Base-by-base conservation (phyloP, 2,113 vertebrate species). In the Nematolebias whitei region DNA sequence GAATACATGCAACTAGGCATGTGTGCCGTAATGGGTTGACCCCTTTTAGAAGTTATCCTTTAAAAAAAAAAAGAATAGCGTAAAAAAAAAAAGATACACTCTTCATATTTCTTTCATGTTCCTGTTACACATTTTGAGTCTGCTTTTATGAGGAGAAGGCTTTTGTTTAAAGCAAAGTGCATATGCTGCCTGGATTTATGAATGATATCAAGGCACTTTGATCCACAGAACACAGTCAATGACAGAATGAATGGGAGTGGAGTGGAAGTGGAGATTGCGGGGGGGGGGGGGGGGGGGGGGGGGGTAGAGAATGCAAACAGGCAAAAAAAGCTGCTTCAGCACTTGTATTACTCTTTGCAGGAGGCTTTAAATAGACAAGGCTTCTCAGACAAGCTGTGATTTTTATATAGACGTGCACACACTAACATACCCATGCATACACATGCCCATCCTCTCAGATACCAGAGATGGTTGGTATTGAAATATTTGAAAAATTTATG, bases 311-410 rank as follows among this genome's bases (percentile, higher is more conserved):
- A 65, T 32, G 58, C 55, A 76, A 66, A 29, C 76, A 60, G 44
- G 59, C 51, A n/a, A 51, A 83, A 88, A 87, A 32, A 80, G 88
- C 79, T 79, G 69, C n/a, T 71, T 93, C 91, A 91, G 90, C 91
- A 87, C 79, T 84, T 47, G 29, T 54, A 49, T 78, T 83, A 74
- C 62, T n/a, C 52, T 50, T 68, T 85, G 63, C 58, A 54, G 65
- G 53, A 32, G n/a, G 53, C 79, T 86, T 84, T 86, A 87, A 86
- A 90, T 85, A 77, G 84, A 78, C 57, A 8, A 51, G 64, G 60
- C 76, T 57, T 84, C 85, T 79, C 78, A 86, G 77, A 86, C 79
- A 76, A 85, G 65, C 56, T 67, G 48, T 19, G 48, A 76, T 71
- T 71, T 78, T 65, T 58, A 62, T 11, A 76, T 44, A 59, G 63